A percentile compares a stretch with the other conserved stretches of the same genome.
Evolutionary conservation across 2,888 invertebrate genomes (phyloP).

Genomic region (Reticulitermes lucifugus): DNA sequence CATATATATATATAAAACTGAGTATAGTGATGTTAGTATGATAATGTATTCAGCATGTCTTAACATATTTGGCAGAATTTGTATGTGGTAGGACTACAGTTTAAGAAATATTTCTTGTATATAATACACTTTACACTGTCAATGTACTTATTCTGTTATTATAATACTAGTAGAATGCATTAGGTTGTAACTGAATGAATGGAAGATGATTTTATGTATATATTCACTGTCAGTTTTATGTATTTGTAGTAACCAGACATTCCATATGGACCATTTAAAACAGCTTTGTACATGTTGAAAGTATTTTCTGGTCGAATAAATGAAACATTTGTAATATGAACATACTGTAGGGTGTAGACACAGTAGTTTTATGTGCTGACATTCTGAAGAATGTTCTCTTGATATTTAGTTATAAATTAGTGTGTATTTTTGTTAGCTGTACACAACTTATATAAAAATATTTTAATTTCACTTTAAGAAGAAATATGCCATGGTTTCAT

Average conservation of each 20-base stretch:
- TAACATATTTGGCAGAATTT: conserved; percentile 14
- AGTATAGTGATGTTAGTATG: not conserved
- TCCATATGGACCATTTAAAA: conserved; percentile 24
- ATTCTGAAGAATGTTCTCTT: too few species aligned
- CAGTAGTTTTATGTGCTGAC: too few species aligned
- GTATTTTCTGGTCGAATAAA: not conserved
- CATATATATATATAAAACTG: conserved; percentile 6
- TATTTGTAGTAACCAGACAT: not conserved
- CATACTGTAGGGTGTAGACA: too few species aligned
- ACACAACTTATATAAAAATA: too few species aligned
- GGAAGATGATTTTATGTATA: not conserved
- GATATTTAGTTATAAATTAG: too few species aligned
- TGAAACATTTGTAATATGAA: not conserved
- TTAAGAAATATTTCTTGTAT: conserved; percentile 8
- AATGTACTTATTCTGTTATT: not conserved
- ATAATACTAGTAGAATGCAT: not conserved
- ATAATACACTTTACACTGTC: not conserved
- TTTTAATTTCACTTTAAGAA: too few species aligned
- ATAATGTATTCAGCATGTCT: not conserved
- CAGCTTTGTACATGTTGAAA: not conserved
- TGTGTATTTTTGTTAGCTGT: too few species aligned
- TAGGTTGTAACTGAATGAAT: not conserved
- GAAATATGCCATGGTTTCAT: too few species aligned
- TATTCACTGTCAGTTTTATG: not conserved
- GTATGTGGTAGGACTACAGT: not conserved